A percentile compares a stretch with the other conserved stretches of the same genome.
These are phyloP conservation scores for Muricea muricata DNA, from an alignment of 92 coral and sea anemone species.

Conservation along the genomic window DNA sequence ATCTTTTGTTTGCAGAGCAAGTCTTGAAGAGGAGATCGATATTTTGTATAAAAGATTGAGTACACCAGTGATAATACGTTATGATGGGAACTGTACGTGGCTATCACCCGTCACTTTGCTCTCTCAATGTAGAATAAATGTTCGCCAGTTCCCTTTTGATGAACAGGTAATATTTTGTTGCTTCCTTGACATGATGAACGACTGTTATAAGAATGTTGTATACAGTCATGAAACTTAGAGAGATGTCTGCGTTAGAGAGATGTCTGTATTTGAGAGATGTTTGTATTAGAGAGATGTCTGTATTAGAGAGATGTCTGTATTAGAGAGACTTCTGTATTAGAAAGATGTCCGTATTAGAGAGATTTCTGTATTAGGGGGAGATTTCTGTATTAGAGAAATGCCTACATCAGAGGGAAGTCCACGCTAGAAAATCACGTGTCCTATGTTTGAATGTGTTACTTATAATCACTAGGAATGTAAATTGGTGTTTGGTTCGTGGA, in stretches of 20 bases:
- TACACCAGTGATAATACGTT: constrained; percentile 73
- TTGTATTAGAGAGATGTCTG: too few species aligned
- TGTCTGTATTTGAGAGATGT: too few species aligned
- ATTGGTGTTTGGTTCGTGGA: constrained; percentile 94
- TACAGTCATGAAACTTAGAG: too few species aligned
- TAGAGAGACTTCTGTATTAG: too few species aligned
- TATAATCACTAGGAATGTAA: constrained; percentile 80
- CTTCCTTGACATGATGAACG: too few species aligned
- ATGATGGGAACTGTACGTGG: constrained; percentile 79
- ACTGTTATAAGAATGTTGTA: too few species aligned
- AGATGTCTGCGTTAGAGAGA: too few species aligned
- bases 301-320: too few species aligned
- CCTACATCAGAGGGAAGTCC: too few species aligned
- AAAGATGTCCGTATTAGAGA: background rate
- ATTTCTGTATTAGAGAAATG: background rate
- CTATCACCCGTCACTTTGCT: constrained; percentile 87
- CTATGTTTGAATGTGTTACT: constrained; percentile 74
- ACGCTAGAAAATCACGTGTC: constrained; percentile 36
- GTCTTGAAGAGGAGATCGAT: constrained; percentile 82
- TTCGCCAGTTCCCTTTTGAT: constrained; percentile 89
- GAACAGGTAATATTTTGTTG: constrained; percentile 82
- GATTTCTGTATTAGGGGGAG: background rate
- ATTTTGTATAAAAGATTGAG: constrained; percentile 79
- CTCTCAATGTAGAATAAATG: constrained; percentile 90
- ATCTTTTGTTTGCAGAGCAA: background rate